Percentiles rank a stretch among this genome's conserved stretches.
Conservation (phyloP, 2,888 invertebrate species). For the Scaptomyza tumidula region DNA sequence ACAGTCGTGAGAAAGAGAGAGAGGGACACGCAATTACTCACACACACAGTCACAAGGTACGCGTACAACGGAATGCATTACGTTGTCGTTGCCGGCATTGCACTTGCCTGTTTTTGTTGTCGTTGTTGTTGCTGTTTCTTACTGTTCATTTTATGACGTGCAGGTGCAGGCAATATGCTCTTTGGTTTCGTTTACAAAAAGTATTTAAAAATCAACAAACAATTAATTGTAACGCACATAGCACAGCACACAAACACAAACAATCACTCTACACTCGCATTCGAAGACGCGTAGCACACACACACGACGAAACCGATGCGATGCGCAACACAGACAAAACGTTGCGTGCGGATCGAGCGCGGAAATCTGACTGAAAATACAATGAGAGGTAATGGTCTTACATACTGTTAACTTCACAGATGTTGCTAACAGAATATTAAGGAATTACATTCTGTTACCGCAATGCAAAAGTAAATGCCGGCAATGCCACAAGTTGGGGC, state of each 20-base stretch:
- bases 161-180: slow-evolving; percentile 46
- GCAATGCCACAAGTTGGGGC: slow-evolving; percentile 28
- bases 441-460: neutral
- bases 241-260: slow-evolving; percentile 26
- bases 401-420: slow-evolving; percentile 12
- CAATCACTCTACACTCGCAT: slow-evolving; percentile 15
- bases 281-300: slow-evolving; percentile 45
- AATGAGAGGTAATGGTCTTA: slow-evolving; percentile 12
- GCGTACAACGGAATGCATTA: slow-evolving; percentile 50
- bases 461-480: too few species aligned
- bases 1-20: slow-evolving; percentile 23
- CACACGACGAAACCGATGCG: slow-evolving; percentile 49
- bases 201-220: slow-evolving; percentile 50
- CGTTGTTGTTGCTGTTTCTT: slow-evolving; percentile 36
- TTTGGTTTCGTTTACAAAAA: slow-evolving; percentile 54
- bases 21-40: slow-evolving; percentile 38
- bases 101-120: slow-evolving; percentile 47
- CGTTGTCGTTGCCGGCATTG: slow-evolving; percentile 58
- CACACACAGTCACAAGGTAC: slow-evolving; percentile 26
- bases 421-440: slow-evolving; percentile 1
- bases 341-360: slow-evolving; percentile 46
- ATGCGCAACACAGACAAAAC: slow-evolving; percentile 29
- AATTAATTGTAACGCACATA: slow-evolving; percentile 40
- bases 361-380: slow-evolving; percentile 34
- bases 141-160: slow-evolving; percentile 55